phyloP scores from a whole-genome alignment of 2,113 vertebrate genomes.

The Jaculus jaculus region DNA sequence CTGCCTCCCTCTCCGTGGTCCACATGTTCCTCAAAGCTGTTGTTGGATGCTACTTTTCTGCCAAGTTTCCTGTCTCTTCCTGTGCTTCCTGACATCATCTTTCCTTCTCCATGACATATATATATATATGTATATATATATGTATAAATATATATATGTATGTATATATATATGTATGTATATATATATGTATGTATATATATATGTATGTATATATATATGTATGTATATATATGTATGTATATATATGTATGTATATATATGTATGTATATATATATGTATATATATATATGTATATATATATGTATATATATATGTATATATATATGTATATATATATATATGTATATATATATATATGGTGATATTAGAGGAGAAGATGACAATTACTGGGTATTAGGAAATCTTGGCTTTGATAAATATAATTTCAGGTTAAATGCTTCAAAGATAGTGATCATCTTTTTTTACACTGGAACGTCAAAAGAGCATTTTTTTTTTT shows the following conservation, averaged over 20 bases:
- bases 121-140: too few relatives aligned
- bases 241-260: too few relatives aligned
- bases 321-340: too few relatives aligned
- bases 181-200: too few relatives aligned
- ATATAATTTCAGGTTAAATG: conserved; percentile 63
- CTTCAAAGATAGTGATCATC: conserved; percentile 9
- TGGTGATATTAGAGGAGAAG: conserved; percentile 47
- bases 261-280: too few relatives aligned
- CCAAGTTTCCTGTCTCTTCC: conserved; percentile 71
- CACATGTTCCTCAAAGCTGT: conserved; percentile 76
- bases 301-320: too few relatives aligned
- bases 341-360: too few relatives aligned
- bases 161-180: too few relatives aligned
- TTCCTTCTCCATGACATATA: conserved; percentile 51
- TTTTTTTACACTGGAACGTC: conserved; percentile 46
- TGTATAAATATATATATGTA: too few relatives aligned
- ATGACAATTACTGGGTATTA: conserved; percentile 39
- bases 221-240: too few relatives aligned
- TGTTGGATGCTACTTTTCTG: conserved; percentile 13
- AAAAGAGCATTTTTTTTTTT: conserved; percentile 25
- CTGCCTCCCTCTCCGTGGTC: conserved; percentile 63
- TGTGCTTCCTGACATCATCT: conserved; percentile 46
- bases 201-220: too few relatives aligned
- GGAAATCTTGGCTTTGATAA: conserved; percentile 37
- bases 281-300: too few relatives aligned